Base-by-base conservation (phyloP, 2,888 invertebrate genomes). In the Rhamphomyia laevipes region DNA sequence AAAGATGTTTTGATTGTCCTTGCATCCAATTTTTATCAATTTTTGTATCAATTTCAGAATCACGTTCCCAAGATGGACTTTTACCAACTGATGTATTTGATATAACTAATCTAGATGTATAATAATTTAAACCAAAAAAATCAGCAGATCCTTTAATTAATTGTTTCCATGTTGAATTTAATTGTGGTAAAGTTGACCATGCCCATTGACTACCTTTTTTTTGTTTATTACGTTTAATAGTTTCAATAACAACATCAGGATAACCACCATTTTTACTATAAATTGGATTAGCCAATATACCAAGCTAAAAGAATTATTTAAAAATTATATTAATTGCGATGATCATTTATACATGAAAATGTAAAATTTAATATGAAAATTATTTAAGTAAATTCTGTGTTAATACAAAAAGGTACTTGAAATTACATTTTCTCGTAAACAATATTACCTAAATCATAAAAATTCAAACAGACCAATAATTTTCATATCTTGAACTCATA, bases 21-120 rank as follows among this genome's bases (percentile, higher is more conserved):
- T 53, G 54, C 13, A 53, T 58, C 66, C 66, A 66, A 12, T 51
- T 56, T 7, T 54, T 42, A 55, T 64, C 61, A 2, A 55, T 13
- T 33, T 46, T 46, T 21, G 48, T 50, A 16, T 58, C 55, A 12
- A 62, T 47, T 42, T 54, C 52, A 2, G 59, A 55, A 59, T 81
- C 80, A 45, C 76, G 73, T 46, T 70, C 69, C 48, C 73, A 74
- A 0, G 78, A 78, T 0, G 78, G 76, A 16, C 30, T 53, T 47
- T 67, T 60, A 30, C 62, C 67, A 11, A 40, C 41, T 9, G 59
- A 57, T 4, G 53, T 46, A 27, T 49, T 17, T 0, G 58, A 50
- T 18, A 54, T 53, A 43, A 59, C 53, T 5, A 59, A 58, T 7
- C 61, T 54, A 5, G 64, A 59, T 4, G 61, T 57, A 16, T 66